phyloP scores from a whole-genome alignment of 2,113 vertebrate genomes.

The Hoplias malabaricus region DNA sequence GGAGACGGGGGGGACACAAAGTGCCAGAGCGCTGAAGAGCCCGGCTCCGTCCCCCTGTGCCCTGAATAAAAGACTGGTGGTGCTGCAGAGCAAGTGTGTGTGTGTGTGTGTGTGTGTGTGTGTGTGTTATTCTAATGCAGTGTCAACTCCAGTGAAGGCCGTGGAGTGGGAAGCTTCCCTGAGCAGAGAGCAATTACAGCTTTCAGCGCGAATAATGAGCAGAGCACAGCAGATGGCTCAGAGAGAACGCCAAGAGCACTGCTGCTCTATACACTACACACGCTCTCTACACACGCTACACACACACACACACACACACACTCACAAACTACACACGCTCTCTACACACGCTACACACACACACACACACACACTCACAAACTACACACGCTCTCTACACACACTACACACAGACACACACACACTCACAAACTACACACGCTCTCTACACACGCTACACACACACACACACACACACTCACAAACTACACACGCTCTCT shows the following conservation, averaged over 20 bases:
- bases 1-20: neutral
- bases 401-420: neutral
- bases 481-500: too few relatives aligned
- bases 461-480: too few relatives aligned
- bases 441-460: neutral
- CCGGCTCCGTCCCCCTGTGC: neutral
- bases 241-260: conserved; percentile 32
- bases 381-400: neutral
- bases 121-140: conserved; percentile 56
- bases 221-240: conserved; percentile 52
- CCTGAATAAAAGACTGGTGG: neutral
- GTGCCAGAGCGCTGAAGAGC: neutral
- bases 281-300: too few relatives aligned
- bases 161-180: conserved; percentile 53
- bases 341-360: too few relatives aligned
- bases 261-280: conserved; percentile 3
- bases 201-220: conserved; percentile 55
- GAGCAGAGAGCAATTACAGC: conserved; percentile 59
- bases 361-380: neutral
- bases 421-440: neutral
- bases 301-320: conserved; percentile 24
- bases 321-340: neutral
- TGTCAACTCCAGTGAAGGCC: conserved; percentile 46
- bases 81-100: neutral
- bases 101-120: too few relatives aligned